Conservation (phyloP, 1,140 invertebrate genomes). For the Ceratosolen fusciceps region DNA sequence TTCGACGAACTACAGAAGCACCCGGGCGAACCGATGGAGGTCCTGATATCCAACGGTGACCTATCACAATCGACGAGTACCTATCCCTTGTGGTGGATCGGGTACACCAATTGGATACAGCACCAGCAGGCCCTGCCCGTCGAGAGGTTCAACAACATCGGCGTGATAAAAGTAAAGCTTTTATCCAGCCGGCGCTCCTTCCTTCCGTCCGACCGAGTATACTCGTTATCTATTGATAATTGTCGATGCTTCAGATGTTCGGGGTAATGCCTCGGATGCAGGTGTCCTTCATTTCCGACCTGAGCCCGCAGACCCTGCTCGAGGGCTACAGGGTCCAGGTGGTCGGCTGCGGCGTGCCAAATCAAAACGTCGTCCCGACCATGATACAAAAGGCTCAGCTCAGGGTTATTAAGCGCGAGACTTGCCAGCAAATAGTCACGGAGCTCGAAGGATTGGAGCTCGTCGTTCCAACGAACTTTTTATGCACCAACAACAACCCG, state of each 20-base stretch:
- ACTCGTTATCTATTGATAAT: too few relatives aligned
- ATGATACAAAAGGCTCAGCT: background rate
- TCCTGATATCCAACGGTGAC: background rate
- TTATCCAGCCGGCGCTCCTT: too few relatives aligned
- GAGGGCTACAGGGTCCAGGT: background rate
- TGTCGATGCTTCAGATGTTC: background rate
- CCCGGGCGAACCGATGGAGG: background rate
- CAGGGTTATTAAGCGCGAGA: background rate
- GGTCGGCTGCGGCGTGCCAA: background rate
- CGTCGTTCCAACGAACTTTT: background rate
- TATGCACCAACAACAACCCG: background rate
- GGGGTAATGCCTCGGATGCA: background rate
- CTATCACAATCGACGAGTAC: background rate
- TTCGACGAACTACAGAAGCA: background rate
- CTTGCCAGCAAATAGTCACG: background rate
- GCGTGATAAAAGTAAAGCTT: background rate
- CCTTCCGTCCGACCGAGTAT: too few relatives aligned
- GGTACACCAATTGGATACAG: background rate
- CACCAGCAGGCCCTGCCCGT: accelerated
- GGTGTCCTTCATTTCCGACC: background rate
- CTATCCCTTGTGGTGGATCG: background rate
- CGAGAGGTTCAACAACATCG: background rate
- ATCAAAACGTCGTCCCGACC: background rate
- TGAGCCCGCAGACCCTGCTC: background rate
- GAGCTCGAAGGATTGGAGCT: background rate